phyloP scores from a whole-genome alignment of 2,113 vertebrate genomes.

The Grus americana region DNA sequence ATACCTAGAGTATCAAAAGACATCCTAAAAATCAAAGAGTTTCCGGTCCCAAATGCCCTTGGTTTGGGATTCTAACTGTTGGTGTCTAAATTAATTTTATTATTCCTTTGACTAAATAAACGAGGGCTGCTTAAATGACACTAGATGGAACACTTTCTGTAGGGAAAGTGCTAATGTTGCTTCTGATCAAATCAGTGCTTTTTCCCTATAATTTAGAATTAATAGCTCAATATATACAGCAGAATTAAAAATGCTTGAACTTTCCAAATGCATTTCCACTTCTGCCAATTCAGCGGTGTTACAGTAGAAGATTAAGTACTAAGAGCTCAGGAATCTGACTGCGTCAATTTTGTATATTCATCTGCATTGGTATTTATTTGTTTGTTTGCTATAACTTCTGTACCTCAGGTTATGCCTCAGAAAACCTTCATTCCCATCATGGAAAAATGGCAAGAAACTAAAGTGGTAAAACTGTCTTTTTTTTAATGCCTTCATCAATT shows the following conservation, averaged over 20 bases:
- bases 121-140: not conserved
- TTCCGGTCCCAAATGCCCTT: not conserved
- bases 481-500: slow-evolving; percentile 17
- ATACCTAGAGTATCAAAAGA: not conserved
- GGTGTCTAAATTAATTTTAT: not conserved
- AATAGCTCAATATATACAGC: slow-evolving; percentile 10
- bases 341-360: not conserved
- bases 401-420: not conserved
- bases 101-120: not conserved
- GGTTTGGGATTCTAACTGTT: not conserved
- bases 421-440: not conserved
- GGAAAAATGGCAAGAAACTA: not conserved
- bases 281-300: slow-evolving; percentile 31
- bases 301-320: not conserved
- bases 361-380: slow-evolving; percentile 36
- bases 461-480: not conserved
- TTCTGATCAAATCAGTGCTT: not conserved
- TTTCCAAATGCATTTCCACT: slow-evolving; percentile 21
- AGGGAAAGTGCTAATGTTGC: not conserved
- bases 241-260: slow-evolving; percentile 40
- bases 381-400: slow-evolving; percentile 23
- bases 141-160: not conserved
- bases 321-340: not conserved
- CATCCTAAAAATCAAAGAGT: not conserved
- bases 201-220: not conserved